Base-by-base conservation (phyloP, 2,113 vertebrate genomes). In the Syngnathus floridae region DNA sequence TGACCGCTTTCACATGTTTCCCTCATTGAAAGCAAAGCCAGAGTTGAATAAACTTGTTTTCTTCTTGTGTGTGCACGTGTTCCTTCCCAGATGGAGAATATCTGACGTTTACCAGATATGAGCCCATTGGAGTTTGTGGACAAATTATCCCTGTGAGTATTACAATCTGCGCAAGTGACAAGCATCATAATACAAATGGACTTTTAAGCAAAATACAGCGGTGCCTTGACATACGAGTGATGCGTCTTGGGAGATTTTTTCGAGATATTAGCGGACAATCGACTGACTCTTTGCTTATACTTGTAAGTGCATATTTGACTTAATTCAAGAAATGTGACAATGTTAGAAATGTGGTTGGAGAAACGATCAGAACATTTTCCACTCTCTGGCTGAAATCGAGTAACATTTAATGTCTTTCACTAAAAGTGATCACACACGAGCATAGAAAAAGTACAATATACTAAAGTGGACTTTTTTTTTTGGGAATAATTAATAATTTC, bases 131-230 rank as follows among this genome's bases (percentile, higher is more conserved):
- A 82, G 96, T 99, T 72, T 99, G 97, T 84, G 97, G 97, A 93
- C 97, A 99, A 93, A 99, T 99, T 91, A 93, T 98, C 87, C 97
- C 97, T 55, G 97, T 99, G 88, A 99, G 97, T 97, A 89, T 81
- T 70, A 79, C 82, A 74, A 84, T 88, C 87, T 83, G 43, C 69
- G 56, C 37, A 54, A 61, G 64, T 77, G 84, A 72, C 71, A 76
- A 80, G 76, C 79, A 70, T 51, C 60, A 72, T 61, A 48, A 71
- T 56, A 81, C 73, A 86, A 88, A 60, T 19, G 22, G 36, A 69
- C 58, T 71, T 17, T 51, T 58, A 75, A 70, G 10, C 35, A 37
- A 11, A 10, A 56, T 45, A 52, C 16, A 64, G 55, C 67, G 60
- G 79, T 64, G 13, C 64, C 22, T 61, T 26, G 16, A 9, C 64